phyloP scores from a whole-genome alignment of 1,140 invertebrate genomes.

The Eupeodes corollae region DNA sequence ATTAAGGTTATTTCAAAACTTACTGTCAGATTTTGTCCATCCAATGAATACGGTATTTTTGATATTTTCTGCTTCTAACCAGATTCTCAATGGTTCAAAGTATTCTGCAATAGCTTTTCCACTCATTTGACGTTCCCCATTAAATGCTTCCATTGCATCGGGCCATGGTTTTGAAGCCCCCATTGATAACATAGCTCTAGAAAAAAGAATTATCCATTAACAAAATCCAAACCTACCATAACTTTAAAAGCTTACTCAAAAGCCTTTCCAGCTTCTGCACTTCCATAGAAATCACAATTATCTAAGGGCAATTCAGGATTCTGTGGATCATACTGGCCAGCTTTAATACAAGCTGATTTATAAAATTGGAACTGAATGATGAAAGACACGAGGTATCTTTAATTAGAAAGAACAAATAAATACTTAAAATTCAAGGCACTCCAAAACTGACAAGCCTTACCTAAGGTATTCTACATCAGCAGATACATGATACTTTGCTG shows the following conservation, averaged over 20 bases:
- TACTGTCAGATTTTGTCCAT: slow-evolving; percentile 47
- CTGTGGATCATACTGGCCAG: slow-evolving; percentile 63
- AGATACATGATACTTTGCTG: slow-evolving; percentile 72
- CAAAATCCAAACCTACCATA: not conserved
- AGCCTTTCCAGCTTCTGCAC: slow-evolving; percentile 59
- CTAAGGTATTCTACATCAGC: slow-evolving; percentile 75
- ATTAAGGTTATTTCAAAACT: slow-evolving; percentile 20
- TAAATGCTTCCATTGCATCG: slow-evolving; percentile 67
- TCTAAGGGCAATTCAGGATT: slow-evolving; percentile 58
- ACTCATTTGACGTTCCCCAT: slow-evolving; percentile 61
- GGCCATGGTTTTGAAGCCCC: slow-evolving; percentile 74
- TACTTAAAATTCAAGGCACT: no score
- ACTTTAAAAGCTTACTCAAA: slow-evolving; percentile 43
- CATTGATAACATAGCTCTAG: slow-evolving; percentile 63
- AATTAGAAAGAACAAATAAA: not conserved
- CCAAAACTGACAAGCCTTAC: slow-evolving; percentile 32
- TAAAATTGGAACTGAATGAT: slow-evolving; percentile 90
- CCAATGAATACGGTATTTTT: slow-evolving; percentile 59
- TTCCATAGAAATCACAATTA: slow-evolving; percentile 75
- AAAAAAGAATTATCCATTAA: slow-evolving; percentile 2
- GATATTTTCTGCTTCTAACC: slow-evolving; percentile 63
- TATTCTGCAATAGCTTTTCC: slow-evolving; percentile 63
- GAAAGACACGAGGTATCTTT: slow-evolving; percentile 75
- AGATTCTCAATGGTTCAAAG: slow-evolving; percentile 63
- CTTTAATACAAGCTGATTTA: slow-evolving; percentile 64